Percentiles rank a stretch among this genome's conserved stretches.
phyloP scores from a whole-genome alignment of 2,888 invertebrate genomes.

The Philereme vetulata region DNA sequence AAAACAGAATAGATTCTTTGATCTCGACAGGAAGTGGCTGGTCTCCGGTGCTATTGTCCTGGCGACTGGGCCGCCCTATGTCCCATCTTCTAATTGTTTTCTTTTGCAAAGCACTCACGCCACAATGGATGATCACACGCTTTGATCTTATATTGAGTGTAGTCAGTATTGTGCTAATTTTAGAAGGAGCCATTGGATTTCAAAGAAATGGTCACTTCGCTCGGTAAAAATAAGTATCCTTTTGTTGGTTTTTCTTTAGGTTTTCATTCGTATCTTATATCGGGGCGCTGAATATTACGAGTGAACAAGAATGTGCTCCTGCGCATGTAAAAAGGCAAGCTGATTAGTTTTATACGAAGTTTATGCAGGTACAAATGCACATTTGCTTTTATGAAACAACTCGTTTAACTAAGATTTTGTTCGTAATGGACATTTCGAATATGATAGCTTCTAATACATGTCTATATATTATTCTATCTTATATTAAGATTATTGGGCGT shows the following conservation, averaged over 20 bases:
- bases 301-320: neutral
- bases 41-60: constrained; percentile 69
- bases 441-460: too few relatives aligned
- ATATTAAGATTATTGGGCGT: constrained; percentile 5
- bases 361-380: too few relatives aligned
- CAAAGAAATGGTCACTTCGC: constrained; percentile 10
- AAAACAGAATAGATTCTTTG: constrained; percentile 52
- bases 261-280: neutral
- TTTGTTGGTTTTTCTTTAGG: neutral
- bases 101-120: constrained; percentile 68
- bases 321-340: neutral
- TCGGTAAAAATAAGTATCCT: neutral
- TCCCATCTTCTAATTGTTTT: constrained; percentile 80
- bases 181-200: constrained; percentile 13
- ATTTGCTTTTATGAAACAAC: too few relatives aligned
- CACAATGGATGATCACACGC: constrained; percentile 71
- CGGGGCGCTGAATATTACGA: neutral
- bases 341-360: neutral
- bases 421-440: too few relatives aligned
- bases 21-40: constrained; percentile 66
- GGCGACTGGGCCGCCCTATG: constrained; percentile 57
- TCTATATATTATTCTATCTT: too few relatives aligned
- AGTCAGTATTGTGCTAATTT: constrained; percentile 46
- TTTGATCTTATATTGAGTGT: constrained; percentile 65
- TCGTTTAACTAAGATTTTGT: too few relatives aligned